These are phyloP conservation scores for Mimumesa dahlbomi DNA, from an alignment of 2,888 invertebrate genomes.

Conservation along the genomic window DNA sequence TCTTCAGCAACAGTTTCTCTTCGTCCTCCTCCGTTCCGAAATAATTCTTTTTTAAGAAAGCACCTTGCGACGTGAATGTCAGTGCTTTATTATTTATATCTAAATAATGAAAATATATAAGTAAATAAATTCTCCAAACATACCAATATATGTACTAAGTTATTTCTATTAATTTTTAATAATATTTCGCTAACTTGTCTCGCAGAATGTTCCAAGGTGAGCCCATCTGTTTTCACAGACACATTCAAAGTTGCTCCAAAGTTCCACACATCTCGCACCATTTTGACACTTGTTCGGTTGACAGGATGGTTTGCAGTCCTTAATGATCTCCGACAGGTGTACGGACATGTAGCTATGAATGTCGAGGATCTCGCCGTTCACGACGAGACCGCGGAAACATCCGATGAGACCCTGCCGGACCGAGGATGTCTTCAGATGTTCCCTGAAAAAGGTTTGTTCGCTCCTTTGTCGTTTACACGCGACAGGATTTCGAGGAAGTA, in stretches of 20 bases:
- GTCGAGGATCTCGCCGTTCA: constrained; percentile 94
- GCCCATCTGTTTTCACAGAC: constrained; percentile 96
- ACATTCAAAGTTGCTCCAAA: constrained; percentile 96
- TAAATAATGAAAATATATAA: constrained; percentile 81
- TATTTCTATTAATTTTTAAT: background rate
- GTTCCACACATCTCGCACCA: constrained; percentile 93
- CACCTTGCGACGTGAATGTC: constrained; percentile 91
- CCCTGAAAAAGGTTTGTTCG: constrained; percentile 84
- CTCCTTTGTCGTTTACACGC: too few relatives aligned
- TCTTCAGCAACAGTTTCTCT: constrained; percentile 83
- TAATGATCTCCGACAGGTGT: constrained; percentile 94
- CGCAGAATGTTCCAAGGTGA: constrained; percentile 93
- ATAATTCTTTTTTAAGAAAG: constrained; percentile 91
- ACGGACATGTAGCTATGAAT: constrained; percentile 96
- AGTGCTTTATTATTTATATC: constrained; percentile 95
- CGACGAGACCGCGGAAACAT: constrained; percentile 95
- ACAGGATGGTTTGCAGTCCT: constrained; percentile 96
- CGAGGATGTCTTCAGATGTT: constrained; percentile 90
- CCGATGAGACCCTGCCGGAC: constrained; percentile 95
- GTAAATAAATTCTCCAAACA: background rate
- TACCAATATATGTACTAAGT: too few relatives aligned
- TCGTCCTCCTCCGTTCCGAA: constrained; percentile 83
- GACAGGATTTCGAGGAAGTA: too few relatives aligned
- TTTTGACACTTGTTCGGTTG: constrained; percentile 96
- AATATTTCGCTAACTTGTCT: constrained; percentile 87